Evolutionary conservation across 2,888 invertebrate species (phyloP), one percentile per base, ranked within the genome.

Genomic region (Drosophila heteroneura): DNA sequence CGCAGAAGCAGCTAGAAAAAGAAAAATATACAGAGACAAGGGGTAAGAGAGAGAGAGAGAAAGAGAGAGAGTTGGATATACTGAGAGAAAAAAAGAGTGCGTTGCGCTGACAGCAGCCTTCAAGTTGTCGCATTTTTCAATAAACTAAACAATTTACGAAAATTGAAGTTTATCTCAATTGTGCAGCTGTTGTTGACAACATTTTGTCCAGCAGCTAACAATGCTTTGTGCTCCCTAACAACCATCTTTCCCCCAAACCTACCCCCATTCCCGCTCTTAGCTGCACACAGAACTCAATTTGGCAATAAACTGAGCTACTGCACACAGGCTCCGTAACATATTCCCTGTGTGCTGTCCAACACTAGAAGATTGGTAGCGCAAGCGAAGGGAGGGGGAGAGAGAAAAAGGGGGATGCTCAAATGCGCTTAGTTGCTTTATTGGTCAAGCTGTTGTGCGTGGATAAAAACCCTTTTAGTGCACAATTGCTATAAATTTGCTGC

Each of bases 81-180:
- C 16, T 26, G 51, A 32, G 39, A 57, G 35, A 35, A 9, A 22
- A 16, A 47, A 16, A 16, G 64, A 37, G 32, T 30, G 52, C 32
- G 30, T 39, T 52, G 52, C 58, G 54, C 67, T 70, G 73, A 76
- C 74, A 78, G 79, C 63, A 64, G 79, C 80, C 90, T 89, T 91
- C 85, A 87, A 85, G 87, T 81, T 87, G 85, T 85, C 91, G 91
- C 85, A 88, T 88, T 88, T 88, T 91, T 88, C 87, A 88, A 88
- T 89, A 89, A 89, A 89, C 88, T 89, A 91, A 89, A 91, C 90
- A 91, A 87, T 87, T 91, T 87, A 85, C 90, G 90, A 88, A 88
- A 91, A 88, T 88, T 90, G 88, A 90, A 88, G 88, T 91, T 90
- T 90, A 91, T 90, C 90, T 91, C 90, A 91, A 91, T 90, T 90